Conservation (phyloP, 2,797 vertebrate genomes). For the Decapterus maruadsi region DNA sequence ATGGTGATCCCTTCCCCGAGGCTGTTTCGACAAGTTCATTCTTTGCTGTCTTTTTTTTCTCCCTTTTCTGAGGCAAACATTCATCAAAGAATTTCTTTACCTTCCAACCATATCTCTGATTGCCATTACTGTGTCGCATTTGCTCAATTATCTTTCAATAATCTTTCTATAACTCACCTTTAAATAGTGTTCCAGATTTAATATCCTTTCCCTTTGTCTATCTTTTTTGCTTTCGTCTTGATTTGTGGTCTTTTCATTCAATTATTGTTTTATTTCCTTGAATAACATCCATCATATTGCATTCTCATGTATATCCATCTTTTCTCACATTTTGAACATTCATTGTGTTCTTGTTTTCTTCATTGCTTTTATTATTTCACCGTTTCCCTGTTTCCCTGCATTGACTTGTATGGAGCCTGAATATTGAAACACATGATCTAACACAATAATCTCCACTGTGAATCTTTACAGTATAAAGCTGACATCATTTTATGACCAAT, state of each 20-base stretch:
- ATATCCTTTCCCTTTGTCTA: constrained; percentile 22
- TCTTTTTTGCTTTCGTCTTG: constrained; percentile 11
- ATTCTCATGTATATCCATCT: constrained; percentile 20
- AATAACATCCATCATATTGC: constrained; percentile 19
- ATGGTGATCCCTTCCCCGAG: constrained; percentile 10
- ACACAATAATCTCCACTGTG: constrained; percentile 8
- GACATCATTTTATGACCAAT: constrained; percentile 1
- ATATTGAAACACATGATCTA: constrained; percentile 1
- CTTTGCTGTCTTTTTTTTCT: not conserved
- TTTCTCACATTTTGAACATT: constrained; percentile 15
- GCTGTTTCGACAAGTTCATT: not conserved
- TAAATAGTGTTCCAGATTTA: constrained; percentile 34
- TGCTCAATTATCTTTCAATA: constrained; percentile 31
- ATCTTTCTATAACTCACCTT: constrained; percentile 25
- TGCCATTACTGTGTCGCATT: not conserved
- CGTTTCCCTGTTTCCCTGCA: not conserved
- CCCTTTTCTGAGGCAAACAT: not conserved
- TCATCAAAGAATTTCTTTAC: constrained; percentile 8
- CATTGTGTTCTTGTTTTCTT: constrained; percentile 21
- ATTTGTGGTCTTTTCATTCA: constrained; percentile 5
- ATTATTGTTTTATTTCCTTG: constrained; percentile 26
- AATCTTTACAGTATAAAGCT: constrained; percentile 2
- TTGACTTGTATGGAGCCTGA: constrained; percentile 8
- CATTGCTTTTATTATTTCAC: constrained; percentile 16
- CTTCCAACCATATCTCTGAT: constrained; percentile 13